Percentiles rank a stretch among this genome's conserved stretches.
These are phyloP conservation scores for Oreamnos americanus DNA, from an alignment of 2,113 vertebrate species.

Conservation along the genomic window DNA sequence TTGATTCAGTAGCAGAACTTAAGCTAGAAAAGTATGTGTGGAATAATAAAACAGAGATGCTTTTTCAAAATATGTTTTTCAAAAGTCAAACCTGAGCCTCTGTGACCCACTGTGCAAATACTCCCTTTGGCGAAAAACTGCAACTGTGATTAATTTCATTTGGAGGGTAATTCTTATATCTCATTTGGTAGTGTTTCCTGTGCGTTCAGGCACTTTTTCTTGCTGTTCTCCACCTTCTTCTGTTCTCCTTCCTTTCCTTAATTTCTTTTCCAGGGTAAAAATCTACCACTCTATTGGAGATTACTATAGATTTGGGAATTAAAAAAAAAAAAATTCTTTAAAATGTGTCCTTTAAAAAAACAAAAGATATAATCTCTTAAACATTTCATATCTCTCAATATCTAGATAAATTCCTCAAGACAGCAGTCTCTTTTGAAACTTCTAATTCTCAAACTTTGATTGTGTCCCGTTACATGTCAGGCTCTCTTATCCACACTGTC, in stretches of 20 bases:
- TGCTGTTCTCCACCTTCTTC: neutral
- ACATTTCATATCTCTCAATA: neutral
- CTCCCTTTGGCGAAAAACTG: neutral
- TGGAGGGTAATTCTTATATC: neutral
- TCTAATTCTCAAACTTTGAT: slow-evolving; percentile 4
- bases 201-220: slow-evolving; percentile 5
- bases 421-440: neutral
- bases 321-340: neutral
- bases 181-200: neutral
- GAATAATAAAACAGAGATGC: neutral
- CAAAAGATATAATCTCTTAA: neutral
- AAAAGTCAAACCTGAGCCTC: slow-evolving; percentile 34
- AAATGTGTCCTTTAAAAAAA: neutral
- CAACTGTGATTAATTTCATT: neutral
- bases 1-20: neutral
- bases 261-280: neutral
- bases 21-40: neutral
- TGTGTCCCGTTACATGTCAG: neutral
- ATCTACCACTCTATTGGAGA: neutral
- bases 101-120: slow-evolving; percentile 11
- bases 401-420: neutral
- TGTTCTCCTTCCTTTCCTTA: neutral
- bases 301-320: neutral
- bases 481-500: neutral
- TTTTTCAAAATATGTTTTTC: neutral